Base-by-base conservation (phyloP, 2,797 vertebrate species). In the Microchirus variegatus region DNA sequence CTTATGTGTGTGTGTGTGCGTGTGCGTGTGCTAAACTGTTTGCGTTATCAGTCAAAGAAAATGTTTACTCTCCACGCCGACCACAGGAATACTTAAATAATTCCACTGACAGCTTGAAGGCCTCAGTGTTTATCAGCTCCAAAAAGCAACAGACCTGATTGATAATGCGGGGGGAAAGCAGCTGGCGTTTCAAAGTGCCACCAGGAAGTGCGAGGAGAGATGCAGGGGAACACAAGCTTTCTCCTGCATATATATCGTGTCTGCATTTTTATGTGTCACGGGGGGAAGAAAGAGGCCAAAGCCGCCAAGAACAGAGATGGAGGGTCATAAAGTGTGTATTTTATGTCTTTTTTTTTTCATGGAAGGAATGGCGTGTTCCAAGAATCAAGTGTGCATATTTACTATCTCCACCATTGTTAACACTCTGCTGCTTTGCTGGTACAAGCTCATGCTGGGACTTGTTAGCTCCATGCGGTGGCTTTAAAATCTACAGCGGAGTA, bases 21-120 rank as follows among this genome's bases (percentile, higher is more conserved):
- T 19, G 31, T 8, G 31, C 8, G 52, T 9, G 54, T 56, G 47
- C 40, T 37, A 43, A 62, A 91, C 86, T 89, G 72, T 83, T 57
- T 82, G 74, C 82, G 85, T 93, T 92, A 93, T 91, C 90, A 88
- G 84, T 82, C 68, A 85, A 87, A 81, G 87, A 92, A 90, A 84
- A 90, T 89, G 83, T 87, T 89, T 89, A 85, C 68, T 53, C 73
- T 84, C 70, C 53, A 49, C 17, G 52, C 61, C 47, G 75, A 78
- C 77, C 44, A 56, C 76, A 80, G 75, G 61, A 82, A 81, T 77
- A 88, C 60, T 76, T 70, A 68, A 84, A 82, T 79, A 75, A 80
- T 83, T 82, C 76, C 71, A 49, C 46, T 14, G 74, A 69, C 73
- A 78, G 81, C 82, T 81, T 81, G 67, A 85, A 80, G 76, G 67